Evolutionary conservation across 1,140 invertebrate genomes (phyloP).

Genomic region (Trichonephila inaurata): DNA sequence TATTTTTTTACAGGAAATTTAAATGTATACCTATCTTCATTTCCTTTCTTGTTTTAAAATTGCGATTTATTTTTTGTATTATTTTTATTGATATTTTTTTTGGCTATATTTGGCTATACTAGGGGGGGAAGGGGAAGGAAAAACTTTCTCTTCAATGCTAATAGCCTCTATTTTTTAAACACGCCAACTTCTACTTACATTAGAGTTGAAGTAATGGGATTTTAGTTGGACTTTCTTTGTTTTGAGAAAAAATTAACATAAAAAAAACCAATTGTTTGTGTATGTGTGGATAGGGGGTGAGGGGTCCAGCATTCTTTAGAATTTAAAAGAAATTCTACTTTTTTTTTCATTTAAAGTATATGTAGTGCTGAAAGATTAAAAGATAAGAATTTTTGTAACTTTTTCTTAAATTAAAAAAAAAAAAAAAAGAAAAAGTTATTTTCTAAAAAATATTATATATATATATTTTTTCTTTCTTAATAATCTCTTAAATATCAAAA

Average conservation of each 20-base stretch:
- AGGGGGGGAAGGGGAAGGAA: neutral
- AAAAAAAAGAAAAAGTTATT: too few relatives aligned
- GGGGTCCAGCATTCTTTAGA: neutral
- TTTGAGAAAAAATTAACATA: neutral
- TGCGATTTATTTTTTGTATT: neutral
- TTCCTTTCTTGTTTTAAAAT: neutral
- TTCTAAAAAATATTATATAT: too few relatives aligned
- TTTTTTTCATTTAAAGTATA: neutral
- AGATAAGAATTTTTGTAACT: too few relatives aligned
- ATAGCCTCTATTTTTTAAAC: neutral
- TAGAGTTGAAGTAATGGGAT: neutral
- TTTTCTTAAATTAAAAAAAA: too few relatives aligned
- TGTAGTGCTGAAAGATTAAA: too few relatives aligned
- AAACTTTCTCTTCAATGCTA: neutral
- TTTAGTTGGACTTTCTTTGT: neutral
- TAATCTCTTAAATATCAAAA: too few relatives aligned
- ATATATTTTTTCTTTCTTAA: too few relatives aligned
- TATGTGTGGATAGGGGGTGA: neutral
- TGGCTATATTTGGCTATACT: neutral
- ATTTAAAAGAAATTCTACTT: neutral
- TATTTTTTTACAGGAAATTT: neutral
- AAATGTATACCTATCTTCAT: neutral
- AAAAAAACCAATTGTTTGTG: neutral
- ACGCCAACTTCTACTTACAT: neutral
- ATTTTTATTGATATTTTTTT: neutral